Evolutionary conservation across 2,113 vertebrate species (phyloP), one percentile per base, ranked within the genome.

Genomic region (Tenebrosternarchus preto): DNA sequence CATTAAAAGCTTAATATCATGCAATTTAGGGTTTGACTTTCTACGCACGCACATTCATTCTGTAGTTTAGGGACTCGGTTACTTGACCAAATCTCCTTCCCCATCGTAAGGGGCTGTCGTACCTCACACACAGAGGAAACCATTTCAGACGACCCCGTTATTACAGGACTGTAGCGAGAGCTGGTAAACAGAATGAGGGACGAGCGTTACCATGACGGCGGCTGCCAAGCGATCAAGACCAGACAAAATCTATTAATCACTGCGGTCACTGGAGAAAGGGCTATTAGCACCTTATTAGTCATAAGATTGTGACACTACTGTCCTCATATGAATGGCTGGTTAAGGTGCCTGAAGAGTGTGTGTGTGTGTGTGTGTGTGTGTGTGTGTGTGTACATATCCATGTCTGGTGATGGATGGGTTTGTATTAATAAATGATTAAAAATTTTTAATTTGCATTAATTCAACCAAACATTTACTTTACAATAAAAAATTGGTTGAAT

Each of bases 271-370:
- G 15, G 33, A 20, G 43, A 46, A 33, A 17, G 8, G n/a, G 33
- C 43, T 19, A 36, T 56, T 36, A 77, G 15, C 63, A 68, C 29
- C 63, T 56, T 56, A 25, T 77, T 77, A 67, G 68, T 68, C 63
- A 68, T 1, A 17, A 19, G 12, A 19, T 24, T 77, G 39, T 64
- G 64, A 8, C 50, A 53, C 46, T 61, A 60, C 24, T 22, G 15
- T 63, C 57, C 27, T 64, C 11, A 1, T 20, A 20, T 46, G 15
- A 20, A 11, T 27, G 57, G 24, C n/a, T 20, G 5, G 22, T 55
- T 16, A 73, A 74, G n/a, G 39, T 24, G 59, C 1, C 1, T 33
- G 36, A 7, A 36, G n/a, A 36, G 8, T 16, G n/a, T 16, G 27
- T 55, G 29, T 17, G 27, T 3, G 1, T 19, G n/a, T 22, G 11